Conservation (phyloP, 2,797 vertebrate genomes). For the Dendrocincla fuliginosa region DNA sequence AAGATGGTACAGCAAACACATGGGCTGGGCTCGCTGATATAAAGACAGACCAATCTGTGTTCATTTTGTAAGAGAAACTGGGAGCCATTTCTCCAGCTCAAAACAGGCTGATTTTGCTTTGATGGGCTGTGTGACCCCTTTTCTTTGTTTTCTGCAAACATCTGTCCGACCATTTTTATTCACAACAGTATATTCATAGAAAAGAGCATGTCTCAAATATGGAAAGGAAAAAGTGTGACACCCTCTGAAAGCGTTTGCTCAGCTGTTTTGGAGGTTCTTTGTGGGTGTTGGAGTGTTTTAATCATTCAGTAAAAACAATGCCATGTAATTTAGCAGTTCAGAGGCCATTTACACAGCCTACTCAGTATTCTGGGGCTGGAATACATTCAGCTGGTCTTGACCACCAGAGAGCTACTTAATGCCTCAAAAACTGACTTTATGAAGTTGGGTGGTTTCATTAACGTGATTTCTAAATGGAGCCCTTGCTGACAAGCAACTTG, state of each 20-base stretch:
- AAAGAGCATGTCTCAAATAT: constrained; percentile 27
- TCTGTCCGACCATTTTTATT: background rate
- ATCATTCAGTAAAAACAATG: constrained; percentile 64
- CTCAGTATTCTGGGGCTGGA: constrained; percentile 15
- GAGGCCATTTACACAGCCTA: constrained; percentile 29
- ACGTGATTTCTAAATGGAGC: background rate
- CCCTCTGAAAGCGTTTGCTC: constrained; percentile 21
- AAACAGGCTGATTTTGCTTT: background rate
- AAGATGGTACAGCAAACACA: background rate
- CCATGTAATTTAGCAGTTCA: constrained; percentile 40
- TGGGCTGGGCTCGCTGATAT: background rate
- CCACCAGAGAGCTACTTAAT: background rate
- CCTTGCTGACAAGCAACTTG: background rate
- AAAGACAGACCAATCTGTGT: background rate
- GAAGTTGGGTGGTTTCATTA: background rate
- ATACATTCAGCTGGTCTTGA: background rate
- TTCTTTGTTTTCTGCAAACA: background rate
- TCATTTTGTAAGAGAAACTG: background rate
- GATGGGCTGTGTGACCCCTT: background rate
- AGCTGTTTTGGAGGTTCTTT: constrained; percentile 49
- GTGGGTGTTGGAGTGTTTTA: constrained; percentile 65
- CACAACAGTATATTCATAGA: background rate
- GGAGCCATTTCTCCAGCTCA: background rate
- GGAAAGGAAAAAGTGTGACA: constrained; percentile 62
- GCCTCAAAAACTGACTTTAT: background rate